Conservation (phyloP, 2,888 invertebrate species). For the Campoplex nolae region DNA sequence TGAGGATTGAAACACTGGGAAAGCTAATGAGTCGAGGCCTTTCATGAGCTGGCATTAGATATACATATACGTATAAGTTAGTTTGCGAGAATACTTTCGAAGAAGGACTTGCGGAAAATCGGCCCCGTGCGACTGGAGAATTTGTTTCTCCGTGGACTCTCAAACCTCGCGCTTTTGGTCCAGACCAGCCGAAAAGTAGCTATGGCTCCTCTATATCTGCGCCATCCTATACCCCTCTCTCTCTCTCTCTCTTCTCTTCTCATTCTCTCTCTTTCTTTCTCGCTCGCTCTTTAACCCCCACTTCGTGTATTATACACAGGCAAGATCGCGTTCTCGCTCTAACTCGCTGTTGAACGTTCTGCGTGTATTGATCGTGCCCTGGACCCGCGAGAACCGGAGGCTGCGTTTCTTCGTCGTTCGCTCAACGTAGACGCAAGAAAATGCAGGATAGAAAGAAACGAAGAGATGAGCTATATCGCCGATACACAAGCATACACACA, state of each 20-base stretch:
- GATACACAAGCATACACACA: neutral
- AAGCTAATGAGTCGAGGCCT: neutral
- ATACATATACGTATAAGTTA: slow-evolving; percentile 4
- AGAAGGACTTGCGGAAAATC: slow-evolving; percentile 72
- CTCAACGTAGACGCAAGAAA: slow-evolving; percentile 59
- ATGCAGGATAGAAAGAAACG: slow-evolving; percentile 70
- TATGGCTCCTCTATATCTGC: slow-evolving; percentile 36
- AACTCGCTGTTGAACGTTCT: slow-evolving; percentile 65
- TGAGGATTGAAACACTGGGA: neutral
- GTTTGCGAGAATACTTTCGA: slow-evolving; percentile 41
- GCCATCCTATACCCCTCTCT: slow-evolving; percentile 24
- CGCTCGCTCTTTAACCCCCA: slow-evolving; percentile 1
- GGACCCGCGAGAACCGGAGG: slow-evolving; percentile 71
- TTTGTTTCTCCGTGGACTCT: slow-evolving; percentile 52
- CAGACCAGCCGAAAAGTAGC: slow-evolving; percentile 61
- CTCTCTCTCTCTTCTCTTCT: slow-evolving; percentile 25
- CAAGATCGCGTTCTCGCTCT: slow-evolving; percentile 75
- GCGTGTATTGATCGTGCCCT: slow-evolving; percentile 82
- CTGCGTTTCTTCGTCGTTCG: slow-evolving; percentile 58
- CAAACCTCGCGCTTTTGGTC: slow-evolving; percentile 50
- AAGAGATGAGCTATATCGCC: slow-evolving; percentile 31
- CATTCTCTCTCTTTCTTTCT: slow-evolving; percentile 52
- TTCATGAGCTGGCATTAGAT: neutral
- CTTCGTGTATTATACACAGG: slow-evolving; percentile 8
- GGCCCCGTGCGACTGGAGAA: slow-evolving; percentile 59